Evolutionary conservation across 2,888 invertebrate genomes (phyloP).

Genomic region (Diarsia mendica): DNA sequence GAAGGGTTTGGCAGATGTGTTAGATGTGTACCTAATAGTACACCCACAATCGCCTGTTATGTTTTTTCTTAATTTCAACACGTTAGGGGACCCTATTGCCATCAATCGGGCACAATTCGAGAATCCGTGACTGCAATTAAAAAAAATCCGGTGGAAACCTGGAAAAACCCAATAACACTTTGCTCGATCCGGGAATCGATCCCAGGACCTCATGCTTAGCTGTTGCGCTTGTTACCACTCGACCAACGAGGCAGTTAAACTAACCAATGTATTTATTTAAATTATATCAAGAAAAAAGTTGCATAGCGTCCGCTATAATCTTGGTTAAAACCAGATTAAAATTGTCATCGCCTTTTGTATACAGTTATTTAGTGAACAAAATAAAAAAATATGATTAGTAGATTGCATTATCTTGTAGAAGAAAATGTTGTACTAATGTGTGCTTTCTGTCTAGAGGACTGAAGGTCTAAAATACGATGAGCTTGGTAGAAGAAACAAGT

Average conservation of each 20-base stretch:
- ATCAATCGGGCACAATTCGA: too few relatives aligned
- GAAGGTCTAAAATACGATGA: slow-evolving; percentile 52
- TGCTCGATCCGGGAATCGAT: too few relatives aligned
- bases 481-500: slow-evolving; percentile 48
- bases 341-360: slow-evolving; percentile 42
- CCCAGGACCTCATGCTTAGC: too few relatives aligned
- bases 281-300: slow-evolving; percentile 21
- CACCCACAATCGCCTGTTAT: too few relatives aligned
- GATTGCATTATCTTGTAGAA: slow-evolving; percentile 44
- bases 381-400: slow-evolving; percentile 53
- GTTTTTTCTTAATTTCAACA: too few relatives aligned
- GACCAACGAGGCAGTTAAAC: not conserved
- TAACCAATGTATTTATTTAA: slow-evolving; percentile 1
- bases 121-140: too few relatives aligned
- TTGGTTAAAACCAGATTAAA: slow-evolving; percentile 47
- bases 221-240: too few relatives aligned
- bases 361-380: slow-evolving; percentile 53
- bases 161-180: too few relatives aligned
- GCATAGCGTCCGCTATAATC: slow-evolving; percentile 18
- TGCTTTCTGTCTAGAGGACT: not conserved
- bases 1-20: too few relatives aligned
- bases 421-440: slow-evolving; percentile 10
- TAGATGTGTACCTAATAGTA: too few relatives aligned
- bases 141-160: too few relatives aligned
- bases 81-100: too few relatives aligned